phyloP scores from a whole-genome alignment of 2,888 invertebrate species.

The Caenorhabditis sp. region DNA sequence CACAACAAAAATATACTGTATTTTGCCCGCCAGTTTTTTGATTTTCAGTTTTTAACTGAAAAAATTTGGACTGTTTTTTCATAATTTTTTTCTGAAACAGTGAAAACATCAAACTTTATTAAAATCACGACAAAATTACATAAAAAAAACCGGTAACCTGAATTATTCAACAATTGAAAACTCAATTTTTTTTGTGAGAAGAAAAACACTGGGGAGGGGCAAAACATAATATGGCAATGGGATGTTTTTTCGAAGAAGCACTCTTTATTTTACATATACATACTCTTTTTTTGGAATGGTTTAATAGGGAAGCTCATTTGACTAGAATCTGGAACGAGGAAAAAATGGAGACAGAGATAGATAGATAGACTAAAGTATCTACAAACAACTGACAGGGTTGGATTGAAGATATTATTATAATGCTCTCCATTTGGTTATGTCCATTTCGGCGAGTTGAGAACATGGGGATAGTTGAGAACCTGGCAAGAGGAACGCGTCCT shows the following conservation, averaged over 20 bases:
- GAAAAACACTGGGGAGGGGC: background rate
- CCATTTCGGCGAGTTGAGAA: slow-evolving; percentile 60
- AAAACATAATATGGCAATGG: background rate
- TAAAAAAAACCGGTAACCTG: background rate
- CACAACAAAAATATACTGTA: too few relatives aligned
- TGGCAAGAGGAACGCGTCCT: slow-evolving; percentile 55
- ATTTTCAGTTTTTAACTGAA: too few relatives aligned
- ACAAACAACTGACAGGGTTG: background rate
- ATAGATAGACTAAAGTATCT: background rate
- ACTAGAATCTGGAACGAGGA: background rate
- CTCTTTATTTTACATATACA: background rate
- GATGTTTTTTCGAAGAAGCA: background rate
- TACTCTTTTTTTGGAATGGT: background rate
- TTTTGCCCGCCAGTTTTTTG: too few relatives aligned
- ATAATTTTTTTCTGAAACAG: too few relatives aligned
- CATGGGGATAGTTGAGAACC: slow-evolving; percentile 61
- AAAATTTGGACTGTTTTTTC: too few relatives aligned
- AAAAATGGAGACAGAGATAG: too few relatives aligned
- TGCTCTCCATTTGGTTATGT: slow-evolving; percentile 67
- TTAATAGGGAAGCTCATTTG: background rate
- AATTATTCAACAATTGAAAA: background rate
- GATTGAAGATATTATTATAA: slow-evolving; percentile 11
- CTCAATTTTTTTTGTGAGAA: too few relatives aligned
- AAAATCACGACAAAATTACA: too few relatives aligned
- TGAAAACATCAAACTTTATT: too few relatives aligned